Base-by-base conservation (phyloP, 2,888 invertebrate species). In the Agrochola circellaris region DNA sequence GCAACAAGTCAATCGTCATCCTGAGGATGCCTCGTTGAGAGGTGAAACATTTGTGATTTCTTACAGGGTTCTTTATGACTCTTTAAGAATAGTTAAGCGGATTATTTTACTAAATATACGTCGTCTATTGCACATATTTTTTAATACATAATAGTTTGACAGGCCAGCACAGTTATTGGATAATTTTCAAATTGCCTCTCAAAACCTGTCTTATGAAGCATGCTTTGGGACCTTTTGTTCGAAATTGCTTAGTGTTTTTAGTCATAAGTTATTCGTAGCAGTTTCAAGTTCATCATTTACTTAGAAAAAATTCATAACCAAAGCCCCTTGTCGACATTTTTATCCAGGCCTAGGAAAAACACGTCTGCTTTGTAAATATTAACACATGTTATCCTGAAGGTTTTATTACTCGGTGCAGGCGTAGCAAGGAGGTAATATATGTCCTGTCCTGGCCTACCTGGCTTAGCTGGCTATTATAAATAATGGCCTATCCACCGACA, bases 391-490 rank as follows among this genome's bases (percentile, higher is more conserved):
- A 75, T 65, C 23, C 62, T 64, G 65, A 65, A 76, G 67, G 73
- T 81, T 86, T 79, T 82, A 84, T 77, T 76, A 76, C 62, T 30
- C 26, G 61, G 48, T 77, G 64, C 73, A 77, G 64, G 82, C 65
- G 73, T 66, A 66, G 64, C 77, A 67, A 26, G 74, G 60, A 69
- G 77, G 74, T 75, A 77, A 84, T 82, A 86, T 84, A 87, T 86
- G 68, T 74, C 70, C 66, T 70, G 79, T 72, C 75, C 72, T 72
- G 74, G 65, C 74, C 15, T 67, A 58, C 73, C 74, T 75, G 66
- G 76, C 77, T 83, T 69, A 86, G 68, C 82, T 30, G 58, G 51
- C 82, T 71, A 69, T 74, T 75, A 82, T 80, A 86, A 86, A 86
- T 77, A 78, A 86, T 82, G 77, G 23, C 45, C 62, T 48, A 65